Evolutionary conservation across 2,888 invertebrate species (phyloP).

Genomic region (Megalurothrips usitatus): DNA sequence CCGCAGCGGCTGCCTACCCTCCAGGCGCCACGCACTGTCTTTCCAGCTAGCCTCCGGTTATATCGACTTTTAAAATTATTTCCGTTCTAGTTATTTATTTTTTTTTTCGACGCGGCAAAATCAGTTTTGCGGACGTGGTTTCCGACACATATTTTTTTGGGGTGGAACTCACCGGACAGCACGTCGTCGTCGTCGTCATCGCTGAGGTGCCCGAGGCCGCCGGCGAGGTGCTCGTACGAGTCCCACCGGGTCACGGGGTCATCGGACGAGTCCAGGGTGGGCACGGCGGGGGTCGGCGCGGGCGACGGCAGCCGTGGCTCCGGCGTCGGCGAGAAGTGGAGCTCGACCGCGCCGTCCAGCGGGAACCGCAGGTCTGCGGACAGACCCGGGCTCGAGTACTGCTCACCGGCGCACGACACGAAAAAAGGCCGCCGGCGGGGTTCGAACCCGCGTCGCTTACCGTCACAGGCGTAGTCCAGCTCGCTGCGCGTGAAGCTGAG

Average conservation of each 20-base stretch:
- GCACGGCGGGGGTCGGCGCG: conserved; percentile 66
- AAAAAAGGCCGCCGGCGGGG: too few species aligned
- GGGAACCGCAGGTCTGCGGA: conserved; percentile 70
- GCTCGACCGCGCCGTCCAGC: conserved; percentile 76
- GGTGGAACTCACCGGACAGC: not conserved
- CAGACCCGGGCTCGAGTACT: not conserved
- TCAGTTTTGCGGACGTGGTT: too few species aligned
- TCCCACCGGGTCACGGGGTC: conserved; percentile 73
- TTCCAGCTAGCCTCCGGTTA: too few species aligned
- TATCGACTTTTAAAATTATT: too few species aligned
- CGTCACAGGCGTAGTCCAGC: conserved; percentile 77
- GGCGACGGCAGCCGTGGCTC: conserved; percentile 54
- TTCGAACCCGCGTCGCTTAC: conserved; percentile 48
- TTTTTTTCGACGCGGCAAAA: too few species aligned
- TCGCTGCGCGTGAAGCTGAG: conserved; percentile 81
- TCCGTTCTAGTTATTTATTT: too few species aligned
- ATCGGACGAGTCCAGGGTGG: conserved; percentile 62
- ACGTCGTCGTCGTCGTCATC: conserved; percentile 1
- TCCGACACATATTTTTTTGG: too few species aligned
- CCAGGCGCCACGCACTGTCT: too few species aligned
- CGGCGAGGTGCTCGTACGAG: conserved; percentile 64
- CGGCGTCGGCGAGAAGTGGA: conserved; percentile 66
- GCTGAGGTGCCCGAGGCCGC: conserved; percentile 44
- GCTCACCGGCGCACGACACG: too few species aligned
- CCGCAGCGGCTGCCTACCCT: too few species aligned